Percentiles rank a stretch among this genome's conserved stretches.
Evolutionary conservation across 2,113 vertebrate species (phyloP).

Genomic region (Vulpes ferrilata): DNA sequence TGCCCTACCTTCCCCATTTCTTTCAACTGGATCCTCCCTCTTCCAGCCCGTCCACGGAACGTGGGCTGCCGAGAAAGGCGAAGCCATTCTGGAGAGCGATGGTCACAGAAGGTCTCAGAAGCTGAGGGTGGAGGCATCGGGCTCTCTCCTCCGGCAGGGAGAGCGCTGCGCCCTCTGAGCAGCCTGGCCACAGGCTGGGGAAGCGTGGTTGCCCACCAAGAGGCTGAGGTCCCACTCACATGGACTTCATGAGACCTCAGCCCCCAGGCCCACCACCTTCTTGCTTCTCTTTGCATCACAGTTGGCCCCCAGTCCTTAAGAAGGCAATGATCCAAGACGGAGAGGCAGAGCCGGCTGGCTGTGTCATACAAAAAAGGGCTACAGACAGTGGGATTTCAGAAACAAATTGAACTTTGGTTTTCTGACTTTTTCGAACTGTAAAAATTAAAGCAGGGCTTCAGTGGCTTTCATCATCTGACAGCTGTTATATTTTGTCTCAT

Average conservation of each 20-base stretch:
- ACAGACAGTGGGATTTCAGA: constrained; percentile 73
- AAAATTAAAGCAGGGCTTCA: constrained; percentile 81
- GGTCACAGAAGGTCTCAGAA: background rate
- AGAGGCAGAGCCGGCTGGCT: constrained; percentile 75
- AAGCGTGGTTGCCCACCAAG: constrained; percentile 59
- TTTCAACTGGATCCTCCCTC: background rate
- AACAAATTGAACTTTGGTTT: constrained; percentile 81
- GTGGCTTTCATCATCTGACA: constrained; percentile 77
- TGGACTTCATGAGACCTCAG: constrained; percentile 64
- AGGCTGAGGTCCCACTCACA: constrained; percentile 80
- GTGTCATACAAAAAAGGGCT: constrained; percentile 74
- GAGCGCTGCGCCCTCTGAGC: background rate
- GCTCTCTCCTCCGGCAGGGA: background rate
- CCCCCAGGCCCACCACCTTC: constrained; percentile 75
- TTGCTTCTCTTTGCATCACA: constrained; percentile 32
- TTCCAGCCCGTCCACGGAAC: background rate
- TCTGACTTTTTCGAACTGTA: constrained; percentile 78
- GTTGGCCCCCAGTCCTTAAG: constrained; percentile 44
- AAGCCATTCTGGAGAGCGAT: background rate
- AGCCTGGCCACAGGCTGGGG: background rate
- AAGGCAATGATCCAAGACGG: constrained; percentile 70
- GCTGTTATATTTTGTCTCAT: constrained; percentile 79
- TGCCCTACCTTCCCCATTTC: background rate
- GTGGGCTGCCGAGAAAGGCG: constrained; percentile 54
- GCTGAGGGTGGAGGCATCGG: background rate